Percentiles rank a stretch among this genome's conserved stretches.
phyloP scores from a whole-genome alignment of 2,797 vertebrate genomes.

The Momotus momota region DNA sequence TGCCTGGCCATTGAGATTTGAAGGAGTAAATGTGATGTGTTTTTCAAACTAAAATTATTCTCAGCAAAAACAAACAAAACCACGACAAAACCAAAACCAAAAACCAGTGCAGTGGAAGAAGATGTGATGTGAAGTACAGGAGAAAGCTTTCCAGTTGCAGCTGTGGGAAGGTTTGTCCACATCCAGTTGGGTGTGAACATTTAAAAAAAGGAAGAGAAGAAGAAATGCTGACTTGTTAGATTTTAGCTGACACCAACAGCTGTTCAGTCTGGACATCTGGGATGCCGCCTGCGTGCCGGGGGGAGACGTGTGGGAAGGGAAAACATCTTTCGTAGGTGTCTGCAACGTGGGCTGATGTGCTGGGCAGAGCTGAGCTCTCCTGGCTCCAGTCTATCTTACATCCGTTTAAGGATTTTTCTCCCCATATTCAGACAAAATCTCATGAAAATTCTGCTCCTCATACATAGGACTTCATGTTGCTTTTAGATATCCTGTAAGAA shows the following conservation, averaged over 20 bases:
- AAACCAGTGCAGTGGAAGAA: neutral
- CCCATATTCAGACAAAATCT: rapidly evolving
- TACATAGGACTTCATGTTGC: neutral
- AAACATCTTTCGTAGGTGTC: neutral
- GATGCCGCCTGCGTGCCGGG: rapidly evolving
- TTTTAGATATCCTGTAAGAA: neutral
- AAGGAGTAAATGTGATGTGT: neutral
- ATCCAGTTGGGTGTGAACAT: neutral
- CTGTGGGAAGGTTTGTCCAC: neutral
- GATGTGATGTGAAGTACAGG: too few relatives aligned
- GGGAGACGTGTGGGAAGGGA: neutral
- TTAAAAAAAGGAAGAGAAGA: neutral
- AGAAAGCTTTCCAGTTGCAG: neutral
- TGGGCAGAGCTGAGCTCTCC: neutral
- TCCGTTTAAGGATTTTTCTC: neutral
- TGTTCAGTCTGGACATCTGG: neutral
- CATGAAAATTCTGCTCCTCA: neutral
- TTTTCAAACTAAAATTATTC: neutral
- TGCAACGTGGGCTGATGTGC: neutral
- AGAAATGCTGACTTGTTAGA: neutral
- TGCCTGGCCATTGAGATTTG: neutral
- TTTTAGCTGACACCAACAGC: neutral
- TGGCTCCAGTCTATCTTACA: neutral
- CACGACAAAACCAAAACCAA: neutral
- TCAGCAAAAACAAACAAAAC: neutral